Evolutionary conservation across 2,888 invertebrate genomes (phyloP).

Genomic region (Nesidiocoris tenuis): DNA sequence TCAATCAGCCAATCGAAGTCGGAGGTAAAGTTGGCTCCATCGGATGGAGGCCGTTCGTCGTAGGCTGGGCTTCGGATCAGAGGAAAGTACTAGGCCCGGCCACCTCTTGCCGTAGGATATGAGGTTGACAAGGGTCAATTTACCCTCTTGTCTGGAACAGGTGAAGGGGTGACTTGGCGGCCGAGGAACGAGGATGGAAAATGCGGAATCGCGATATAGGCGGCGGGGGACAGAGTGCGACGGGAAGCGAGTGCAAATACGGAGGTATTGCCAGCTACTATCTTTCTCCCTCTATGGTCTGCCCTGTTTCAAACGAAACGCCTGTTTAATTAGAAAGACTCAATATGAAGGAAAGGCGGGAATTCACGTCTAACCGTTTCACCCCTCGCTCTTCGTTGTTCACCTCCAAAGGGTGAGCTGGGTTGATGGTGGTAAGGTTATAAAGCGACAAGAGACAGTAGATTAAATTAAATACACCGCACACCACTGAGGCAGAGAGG

Average conservation of each 20-base stretch:
- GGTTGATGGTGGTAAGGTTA: not conserved
- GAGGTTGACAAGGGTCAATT: constrained; percentile 43
- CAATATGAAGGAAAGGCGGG: constrained; percentile 36
- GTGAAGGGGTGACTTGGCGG: constrained; percentile 5
- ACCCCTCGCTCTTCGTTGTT: not conserved
- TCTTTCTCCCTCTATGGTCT: not conserved
- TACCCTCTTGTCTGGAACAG: constrained; percentile 39
- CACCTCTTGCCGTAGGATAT: constrained; percentile 19
- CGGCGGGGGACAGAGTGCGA: not conserved
- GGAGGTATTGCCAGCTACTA: constrained; percentile 34
- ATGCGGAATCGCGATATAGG: constrained; percentile 20
- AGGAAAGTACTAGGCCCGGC: not conserved
- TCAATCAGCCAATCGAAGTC: constrained; percentile 39
- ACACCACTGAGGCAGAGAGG: constrained; percentile 6
- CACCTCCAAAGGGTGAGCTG: not conserved
- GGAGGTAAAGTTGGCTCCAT: constrained; percentile 1
- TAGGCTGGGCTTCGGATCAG: constrained; percentile 12
- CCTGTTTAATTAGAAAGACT: constrained; percentile 42
- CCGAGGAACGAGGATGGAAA: constrained; percentile 14
- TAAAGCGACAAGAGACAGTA: constrained; percentile 33
- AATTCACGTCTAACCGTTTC: not conserved
- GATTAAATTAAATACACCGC: constrained; percentile 39
- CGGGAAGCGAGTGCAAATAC: constrained; percentile 23
- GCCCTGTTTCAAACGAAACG: constrained; percentile 18
- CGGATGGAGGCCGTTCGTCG: not conserved